phyloP scores from a whole-genome alignment of 2,797 vertebrate genomes.

The Novumbra hubbsi region DNA sequence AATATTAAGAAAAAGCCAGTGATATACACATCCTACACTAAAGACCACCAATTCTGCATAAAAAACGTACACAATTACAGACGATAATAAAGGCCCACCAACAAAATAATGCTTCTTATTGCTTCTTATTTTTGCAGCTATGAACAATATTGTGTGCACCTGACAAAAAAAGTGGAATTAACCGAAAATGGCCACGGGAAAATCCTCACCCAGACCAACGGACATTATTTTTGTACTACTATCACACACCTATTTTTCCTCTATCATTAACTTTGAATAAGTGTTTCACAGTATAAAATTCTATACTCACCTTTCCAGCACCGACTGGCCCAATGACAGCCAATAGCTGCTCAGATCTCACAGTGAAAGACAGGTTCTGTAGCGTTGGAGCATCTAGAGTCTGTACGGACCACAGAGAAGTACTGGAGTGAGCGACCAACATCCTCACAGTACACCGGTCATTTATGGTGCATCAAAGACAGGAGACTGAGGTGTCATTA shows the following conservation, averaged over 20 bases:
- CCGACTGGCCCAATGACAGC: constrained; percentile 85
- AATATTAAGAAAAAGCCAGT: not conserved
- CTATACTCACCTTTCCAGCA: constrained; percentile 79
- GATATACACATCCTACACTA: not conserved
- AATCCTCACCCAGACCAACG: too few species aligned
- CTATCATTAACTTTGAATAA: not conserved
- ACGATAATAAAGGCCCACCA: not conserved
- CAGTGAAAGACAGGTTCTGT: constrained; percentile 73
- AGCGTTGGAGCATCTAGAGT: constrained; percentile 75
- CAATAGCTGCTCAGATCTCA: constrained; percentile 75
- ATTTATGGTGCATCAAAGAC: not conserved
- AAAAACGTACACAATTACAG: not conserved
- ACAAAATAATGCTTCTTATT: not conserved
- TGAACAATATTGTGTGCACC: not conserved
- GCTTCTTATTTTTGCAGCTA: not conserved
- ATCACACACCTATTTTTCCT: not conserved
- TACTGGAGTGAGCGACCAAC: not conserved
- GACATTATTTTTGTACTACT: not conserved
- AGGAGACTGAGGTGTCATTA: not conserved
- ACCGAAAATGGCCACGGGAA: not conserved
- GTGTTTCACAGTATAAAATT: not conserved
- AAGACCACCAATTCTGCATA: not conserved
- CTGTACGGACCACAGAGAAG: constrained; percentile 48
- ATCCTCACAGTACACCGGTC: not conserved
- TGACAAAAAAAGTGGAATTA: not conserved